A percentile compares a stretch with the other conserved stretches of the same genome.
Evolutionary conservation across 2,113 vertebrate genomes (phyloP).

Genomic region (Antennarius striatus): DNA sequence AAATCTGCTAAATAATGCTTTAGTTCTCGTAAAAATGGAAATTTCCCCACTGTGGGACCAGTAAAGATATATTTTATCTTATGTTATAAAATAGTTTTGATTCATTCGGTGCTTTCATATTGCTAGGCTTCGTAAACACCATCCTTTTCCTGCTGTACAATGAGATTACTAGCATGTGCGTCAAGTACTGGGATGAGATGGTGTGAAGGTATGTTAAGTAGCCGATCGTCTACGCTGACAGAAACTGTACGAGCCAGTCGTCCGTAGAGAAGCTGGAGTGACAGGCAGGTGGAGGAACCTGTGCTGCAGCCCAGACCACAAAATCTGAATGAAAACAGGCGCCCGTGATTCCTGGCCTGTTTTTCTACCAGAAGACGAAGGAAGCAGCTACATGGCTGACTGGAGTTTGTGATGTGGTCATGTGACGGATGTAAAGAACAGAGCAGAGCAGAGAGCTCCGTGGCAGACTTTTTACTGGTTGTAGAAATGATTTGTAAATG

Average conservation of each 20-base stretch:
- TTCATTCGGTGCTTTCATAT: too few species aligned
- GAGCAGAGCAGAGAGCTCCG: too few species aligned
- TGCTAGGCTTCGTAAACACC: not conserved
- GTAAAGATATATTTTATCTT: too few species aligned
- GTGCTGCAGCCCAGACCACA: slow-evolving; percentile 30
- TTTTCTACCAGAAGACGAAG: not conserved
- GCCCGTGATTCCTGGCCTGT: not conserved
- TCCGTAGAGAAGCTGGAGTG: slow-evolving; percentile 12
- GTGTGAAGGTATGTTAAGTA: not conserved
- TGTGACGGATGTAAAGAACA: too few species aligned
- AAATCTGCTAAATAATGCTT: too few species aligned
- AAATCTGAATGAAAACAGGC: not conserved
- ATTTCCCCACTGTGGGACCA: too few species aligned
- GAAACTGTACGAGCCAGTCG: slow-evolving; percentile 39
- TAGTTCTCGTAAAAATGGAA: too few species aligned
- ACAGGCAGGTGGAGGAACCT: slow-evolving; percentile 63
- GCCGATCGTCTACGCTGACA: not conserved
- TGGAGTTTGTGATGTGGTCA: too few species aligned
- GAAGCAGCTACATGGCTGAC: not conserved
- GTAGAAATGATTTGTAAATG: not conserved
- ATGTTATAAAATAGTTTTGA: too few species aligned
- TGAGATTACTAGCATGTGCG: not conserved
- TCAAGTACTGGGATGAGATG: not conserved
- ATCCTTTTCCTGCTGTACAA: slow-evolving; percentile 9
- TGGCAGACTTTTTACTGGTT: too few species aligned